Evolutionary conservation across 2,888 invertebrate genomes (phyloP), one percentile per base, ranked within the genome.

Genomic region (Tyria jacobaeae): DNA sequence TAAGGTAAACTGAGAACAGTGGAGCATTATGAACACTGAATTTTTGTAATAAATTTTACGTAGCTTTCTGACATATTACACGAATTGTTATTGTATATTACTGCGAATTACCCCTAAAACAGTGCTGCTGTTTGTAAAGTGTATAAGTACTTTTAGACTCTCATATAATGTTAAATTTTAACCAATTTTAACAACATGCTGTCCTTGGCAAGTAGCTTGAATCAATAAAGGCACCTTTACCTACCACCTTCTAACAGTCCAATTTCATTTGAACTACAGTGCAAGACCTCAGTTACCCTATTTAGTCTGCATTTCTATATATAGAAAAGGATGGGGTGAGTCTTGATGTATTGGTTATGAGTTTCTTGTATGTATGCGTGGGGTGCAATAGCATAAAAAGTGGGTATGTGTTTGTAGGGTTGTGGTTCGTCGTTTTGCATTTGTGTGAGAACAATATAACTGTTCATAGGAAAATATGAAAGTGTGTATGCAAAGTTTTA

Each of bases 381-480:
- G 81, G 80, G 78, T 79, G 80, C 79, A 77, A 70, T 73, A 64
- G 75, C 80, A 72, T 70, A 73, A 82, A 82, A 85, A 86, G 85
- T 86, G 74, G 71, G 64, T 71, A 62, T 78, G 63, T 70, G 70
- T 82, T 80, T 84, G 85, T 86, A 79, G 61, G 72, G 63, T 78
- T 83, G 79, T 70, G 72, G 74, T 86, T 82, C 85, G 85, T 73
- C 70, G 79, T 65, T 64, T 70, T 68, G 80, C 77, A 75, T 76
- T 71, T 77, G 70, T 70, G 66, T 80, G 68, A 60, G 62, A 60
- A 67, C 73, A 68, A 64, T 71, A 49, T 60, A 44, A 71, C 69
- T 70, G 73, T 71, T 68, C 59, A 75, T 58, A 61, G 62, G 64
- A 80, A 76, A 80, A 73, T 63, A 66, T 14, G 3, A 51, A 52